These are phyloP conservation scores for Colletes latitarsis DNA, from an alignment of 1,140 invertebrate genomes.

Conservation along the genomic window DNA sequence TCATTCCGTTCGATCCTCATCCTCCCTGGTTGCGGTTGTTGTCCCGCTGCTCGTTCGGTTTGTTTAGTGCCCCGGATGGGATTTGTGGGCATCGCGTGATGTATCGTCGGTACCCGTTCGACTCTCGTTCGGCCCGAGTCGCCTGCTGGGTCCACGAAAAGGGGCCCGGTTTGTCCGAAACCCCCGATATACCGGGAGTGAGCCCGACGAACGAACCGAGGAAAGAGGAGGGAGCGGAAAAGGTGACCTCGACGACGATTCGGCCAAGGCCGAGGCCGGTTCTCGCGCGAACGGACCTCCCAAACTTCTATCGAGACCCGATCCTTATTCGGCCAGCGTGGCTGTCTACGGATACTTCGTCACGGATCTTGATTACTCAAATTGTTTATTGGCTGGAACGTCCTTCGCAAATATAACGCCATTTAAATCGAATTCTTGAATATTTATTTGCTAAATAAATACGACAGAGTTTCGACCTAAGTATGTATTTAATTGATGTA, in stretches of 20 bases:
- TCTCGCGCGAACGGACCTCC: constrained; percentile 39
- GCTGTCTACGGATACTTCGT: not conserved
- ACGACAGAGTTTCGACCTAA: too few relatives aligned
- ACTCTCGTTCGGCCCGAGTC: constrained; percentile 47
- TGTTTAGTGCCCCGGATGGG: constrained; percentile 51
- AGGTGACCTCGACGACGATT: constrained; percentile 48
- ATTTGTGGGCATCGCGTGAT: constrained; percentile 71
- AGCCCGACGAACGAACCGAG: too few relatives aligned
- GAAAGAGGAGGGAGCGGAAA: not conserved
- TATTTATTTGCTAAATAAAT: too few relatives aligned
- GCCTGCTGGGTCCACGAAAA: constrained; percentile 69
- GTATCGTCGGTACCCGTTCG: constrained; percentile 64
- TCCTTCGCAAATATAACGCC: too few relatives aligned
- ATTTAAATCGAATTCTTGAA: too few relatives aligned
- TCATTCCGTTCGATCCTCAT: constrained; percentile 20
- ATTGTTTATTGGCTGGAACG: not conserved
- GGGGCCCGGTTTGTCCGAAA: constrained; percentile 48
- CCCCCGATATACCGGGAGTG: constrained; percentile 6
- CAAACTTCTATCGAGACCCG: constrained; percentile 18
- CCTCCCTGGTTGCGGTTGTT: constrained; percentile 29
- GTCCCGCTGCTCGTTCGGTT: constrained; percentile 21
- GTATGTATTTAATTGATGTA: too few relatives aligned
- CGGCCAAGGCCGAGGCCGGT: constrained; percentile 57
- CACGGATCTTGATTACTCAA: not conserved
- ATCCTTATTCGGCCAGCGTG: constrained; percentile 28